Base-by-base conservation (phyloP, 2,797 vertebrate genomes). In the Petrocephalus schoutedeni region DNA sequence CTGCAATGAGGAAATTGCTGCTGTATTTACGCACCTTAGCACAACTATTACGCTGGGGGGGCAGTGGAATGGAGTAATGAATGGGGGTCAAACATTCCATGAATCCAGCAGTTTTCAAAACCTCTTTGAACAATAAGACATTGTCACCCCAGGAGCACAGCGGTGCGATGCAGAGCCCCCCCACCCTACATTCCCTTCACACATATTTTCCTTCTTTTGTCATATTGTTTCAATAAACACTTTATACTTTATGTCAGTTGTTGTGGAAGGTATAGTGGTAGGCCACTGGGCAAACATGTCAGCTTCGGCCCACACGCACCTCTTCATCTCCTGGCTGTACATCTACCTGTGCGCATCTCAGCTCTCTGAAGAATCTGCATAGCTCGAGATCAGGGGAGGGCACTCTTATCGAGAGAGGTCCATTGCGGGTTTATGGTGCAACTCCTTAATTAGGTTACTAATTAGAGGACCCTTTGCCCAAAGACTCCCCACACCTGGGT, bases 181-280 rank as follows among this genome's bases (percentile, higher is more conserved):
- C 32, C 28, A 28, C 19, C 67, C 45, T 49, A 19, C 23, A 58
- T n/a, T 12, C 28, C 16, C 41, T 61, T 14, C 77, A 9, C 90
- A 93, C 90, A 93, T 89, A 92, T 92, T 95, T 95, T 94, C 92
- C 93, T 94, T 82, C 93, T 92, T 93, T 94, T 93, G 90, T 91
- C 87, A 0, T 91, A 90, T 93, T 94, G 93, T 94, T 95, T 94
- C 92, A 91, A 92, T 94, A 93, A 94, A 91, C 91, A 93, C 85
- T 45, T 45, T 3, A 82, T 88, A 88, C 85, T 61, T 61, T 91
- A 89, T 8, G 14, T 89, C 58, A 90, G 91, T 92, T 89, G 90
- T 90, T 88, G 90, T 71, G 56, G 58, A 61, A 88, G 51, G 28
- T 16, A 82, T 85, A 89, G 57, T 56, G 87, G 87, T 71, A 71